These are phyloP conservation scores for Pontoporia blainvillei DNA, from an alignment of 2,113 vertebrate genomes.

Conservation along the genomic window DNA sequence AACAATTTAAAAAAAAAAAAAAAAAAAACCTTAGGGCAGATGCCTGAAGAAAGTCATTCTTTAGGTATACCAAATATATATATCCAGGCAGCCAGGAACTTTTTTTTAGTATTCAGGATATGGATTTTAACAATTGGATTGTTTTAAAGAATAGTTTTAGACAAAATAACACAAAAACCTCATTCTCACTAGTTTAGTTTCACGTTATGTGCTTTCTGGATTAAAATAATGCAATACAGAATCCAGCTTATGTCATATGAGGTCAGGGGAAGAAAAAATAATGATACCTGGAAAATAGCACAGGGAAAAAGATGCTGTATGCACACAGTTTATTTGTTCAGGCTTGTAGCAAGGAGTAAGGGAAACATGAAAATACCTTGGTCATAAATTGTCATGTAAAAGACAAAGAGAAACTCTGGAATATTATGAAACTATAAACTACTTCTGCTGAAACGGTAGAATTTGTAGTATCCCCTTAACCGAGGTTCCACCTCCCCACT, in stretches of 20 bases:
- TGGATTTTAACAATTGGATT: conserved; percentile 50
- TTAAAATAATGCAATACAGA: conserved; percentile 52
- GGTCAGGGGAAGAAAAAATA: conserved; percentile 42
- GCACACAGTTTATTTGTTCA: conserved; percentile 69
- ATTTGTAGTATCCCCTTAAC: conserved; percentile 69
- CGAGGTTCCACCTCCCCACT: conserved; percentile 66
- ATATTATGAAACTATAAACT: conserved; percentile 78
- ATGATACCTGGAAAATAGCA: conserved; percentile 37
- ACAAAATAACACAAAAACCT: conserved; percentile 44
- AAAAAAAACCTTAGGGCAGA: not conserved
- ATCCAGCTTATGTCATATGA: conserved; percentile 37
- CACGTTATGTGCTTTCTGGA: not conserved
- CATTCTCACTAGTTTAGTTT: conserved; percentile 18
- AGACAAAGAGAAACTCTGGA: conserved; percentile 75
- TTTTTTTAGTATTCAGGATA: conserved; percentile 1
- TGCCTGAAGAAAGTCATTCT: conserved; percentile 15
- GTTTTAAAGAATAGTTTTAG: conserved; percentile 49
- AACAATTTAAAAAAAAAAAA: not conserved
- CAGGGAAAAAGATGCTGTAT: not conserved
- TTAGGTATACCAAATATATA: not conserved
- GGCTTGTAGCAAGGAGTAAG: conserved; percentile 49
- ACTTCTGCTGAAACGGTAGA: conserved; percentile 71
- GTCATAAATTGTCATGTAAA: conserved; percentile 71
- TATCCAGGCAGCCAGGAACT: not conserved
- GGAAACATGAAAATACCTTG: conserved; percentile 60